These are phyloP conservation scores for Dryadula phaetusa DNA, from an alignment of 2,888 invertebrate species.

Conservation along the genomic window DNA sequence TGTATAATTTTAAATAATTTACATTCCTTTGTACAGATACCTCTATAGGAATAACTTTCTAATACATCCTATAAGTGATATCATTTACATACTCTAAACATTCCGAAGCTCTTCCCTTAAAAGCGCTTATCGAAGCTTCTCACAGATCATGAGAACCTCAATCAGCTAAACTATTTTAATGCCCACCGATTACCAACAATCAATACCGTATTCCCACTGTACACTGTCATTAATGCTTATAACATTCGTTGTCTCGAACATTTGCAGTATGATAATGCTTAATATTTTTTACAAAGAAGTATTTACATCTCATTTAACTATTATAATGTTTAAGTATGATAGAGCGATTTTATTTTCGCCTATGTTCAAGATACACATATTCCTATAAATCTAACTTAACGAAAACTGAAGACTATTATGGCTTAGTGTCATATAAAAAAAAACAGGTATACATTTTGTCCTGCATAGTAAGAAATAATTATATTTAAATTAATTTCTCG, in stretches of 20 bases:
- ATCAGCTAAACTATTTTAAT: slow-evolving; percentile 73
- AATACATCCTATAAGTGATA: slow-evolving; percentile 23
- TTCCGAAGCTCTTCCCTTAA: slow-evolving; percentile 35
- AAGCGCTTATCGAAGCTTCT: slow-evolving; percentile 38
- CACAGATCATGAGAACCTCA: slow-evolving; percentile 69
- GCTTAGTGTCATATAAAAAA: too few relatives aligned
- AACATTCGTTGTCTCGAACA: slow-evolving; percentile 47
- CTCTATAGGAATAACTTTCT: neutral
- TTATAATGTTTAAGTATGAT: too few relatives aligned
- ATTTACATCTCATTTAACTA: too few relatives aligned
- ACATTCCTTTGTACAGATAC: neutral
- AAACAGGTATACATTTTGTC: too few relatives aligned
- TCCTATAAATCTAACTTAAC: too few relatives aligned
- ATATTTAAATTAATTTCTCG: too few relatives aligned
- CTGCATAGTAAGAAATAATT: too few relatives aligned
- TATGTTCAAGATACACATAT: too few relatives aligned
- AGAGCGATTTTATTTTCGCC: too few relatives aligned
- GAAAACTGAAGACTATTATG: too few relatives aligned
- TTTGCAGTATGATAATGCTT: slow-evolving; percentile 28
- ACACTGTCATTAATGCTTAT: slow-evolving; percentile 53
- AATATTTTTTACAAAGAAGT: neutral
- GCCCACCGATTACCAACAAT: slow-evolving; percentile 63
- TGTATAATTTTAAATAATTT: neutral
- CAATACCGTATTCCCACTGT: slow-evolving; percentile 61
- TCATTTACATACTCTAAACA: slow-evolving; percentile 33